Evolutionary conservation across 2,797 vertebrate genomes (phyloP), one percentile per base, ranked within the genome.

Genomic region (Yasuhikotakia modesta): DNA sequence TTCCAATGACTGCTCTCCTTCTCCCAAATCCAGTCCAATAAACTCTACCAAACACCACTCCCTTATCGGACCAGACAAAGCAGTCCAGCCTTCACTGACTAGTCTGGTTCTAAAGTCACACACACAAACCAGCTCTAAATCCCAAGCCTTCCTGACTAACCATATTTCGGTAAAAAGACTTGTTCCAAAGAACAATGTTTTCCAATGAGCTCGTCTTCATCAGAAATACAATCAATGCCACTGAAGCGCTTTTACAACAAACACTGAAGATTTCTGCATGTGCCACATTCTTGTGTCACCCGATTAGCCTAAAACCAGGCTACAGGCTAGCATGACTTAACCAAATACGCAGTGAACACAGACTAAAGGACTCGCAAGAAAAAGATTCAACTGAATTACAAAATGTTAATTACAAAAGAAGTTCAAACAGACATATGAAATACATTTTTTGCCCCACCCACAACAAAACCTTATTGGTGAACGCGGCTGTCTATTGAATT

Each of bases 271-370:
- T 4, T 67, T 67, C 63, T 27, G 63, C 30, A 52, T 4, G 27
- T 66, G 58, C 24, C 48, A 75, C 43, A 65, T 75, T 81, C 46
- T 75, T 45, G 61, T 39, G 19, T 58, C 61, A 57, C 22, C 30
- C 2, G 12, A 63, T 72, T 19, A 52, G 39, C 73, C 61, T 67
- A 32, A 66, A 70, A 70, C 27, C 58, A 45, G 16, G 64, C 52
- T 35, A 67, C 39, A 50, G 24, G 19, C n/a, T 70, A 73, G 75
- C 57, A 73, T 78, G 64, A 78, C 75, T 81, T 57, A 69, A 48
- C 3, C 46, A 60, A 50, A 67, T 27, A 19, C 5, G 21, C 24
- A 58, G 63, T 7, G 4, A 46, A 52, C 57, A 64, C 6, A 48
- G 16, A 43, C 21, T 45, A 13, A 64, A 13, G 22, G 3, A 58